A percentile compares a stretch with the other conserved stretches of the same genome.
Conservation (phyloP, 2,888 invertebrate genomes). For the Apoderus coryli region DNA sequence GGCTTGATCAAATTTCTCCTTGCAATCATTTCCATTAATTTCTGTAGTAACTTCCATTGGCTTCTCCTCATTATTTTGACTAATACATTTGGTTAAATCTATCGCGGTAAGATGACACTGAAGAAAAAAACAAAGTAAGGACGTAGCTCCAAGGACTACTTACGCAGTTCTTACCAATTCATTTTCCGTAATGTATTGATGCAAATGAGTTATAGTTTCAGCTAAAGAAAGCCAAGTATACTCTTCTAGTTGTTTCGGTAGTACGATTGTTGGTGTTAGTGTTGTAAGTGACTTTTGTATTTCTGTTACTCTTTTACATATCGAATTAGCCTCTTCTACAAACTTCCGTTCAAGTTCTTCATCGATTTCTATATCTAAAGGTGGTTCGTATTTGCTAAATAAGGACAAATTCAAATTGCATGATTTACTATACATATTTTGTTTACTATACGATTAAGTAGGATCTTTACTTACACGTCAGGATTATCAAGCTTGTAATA, state of each 20-base stretch:
- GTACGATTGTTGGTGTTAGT: constrained; percentile 38
- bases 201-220: constrained; percentile 46
- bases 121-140: constrained; percentile 9
- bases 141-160: background rate
- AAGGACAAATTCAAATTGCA: constrained; percentile 9
- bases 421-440: too few species aligned
- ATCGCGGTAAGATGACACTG: constrained; percentile 31
- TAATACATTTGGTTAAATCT: constrained; percentile 31
- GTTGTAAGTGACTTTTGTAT: constrained; percentile 39
- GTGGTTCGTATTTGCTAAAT: constrained; percentile 33
- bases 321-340: constrained; percentile 41
- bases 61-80: constrained; percentile 13
- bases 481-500: constrained; percentile 51
- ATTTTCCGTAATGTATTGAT: constrained; percentile 47
- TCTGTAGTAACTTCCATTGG: constrained; percentile 26
- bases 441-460: too few species aligned
- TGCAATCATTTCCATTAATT: constrained; percentile 18
- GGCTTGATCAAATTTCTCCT: too few species aligned
- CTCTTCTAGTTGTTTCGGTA: constrained; percentile 43
- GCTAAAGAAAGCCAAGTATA: constrained; percentile 54
- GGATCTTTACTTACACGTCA: constrained; percentile 32
- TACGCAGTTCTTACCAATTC: constrained; percentile 32
- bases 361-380: constrained; percentile 35
- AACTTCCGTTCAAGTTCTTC: constrained; percentile 38
- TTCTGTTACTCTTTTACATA: constrained; percentile 40